Conservation (phyloP, 2,113 vertebrate species). For the Ovibos moschatus region DNA sequence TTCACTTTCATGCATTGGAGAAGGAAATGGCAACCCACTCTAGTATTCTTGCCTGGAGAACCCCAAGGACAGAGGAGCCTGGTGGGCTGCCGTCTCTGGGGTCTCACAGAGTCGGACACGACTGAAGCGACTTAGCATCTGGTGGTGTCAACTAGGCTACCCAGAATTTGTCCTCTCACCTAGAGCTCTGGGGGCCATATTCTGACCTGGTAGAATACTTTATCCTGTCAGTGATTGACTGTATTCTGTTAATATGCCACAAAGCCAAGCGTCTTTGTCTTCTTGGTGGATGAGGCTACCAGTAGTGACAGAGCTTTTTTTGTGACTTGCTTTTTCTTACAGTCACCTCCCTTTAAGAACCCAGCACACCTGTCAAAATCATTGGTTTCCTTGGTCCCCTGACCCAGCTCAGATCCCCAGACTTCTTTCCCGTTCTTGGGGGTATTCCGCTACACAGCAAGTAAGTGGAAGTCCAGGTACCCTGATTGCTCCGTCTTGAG, state of each 20-base stretch:
- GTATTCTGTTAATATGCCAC: neutral
- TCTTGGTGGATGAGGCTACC: neutral
- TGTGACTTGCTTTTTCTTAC: neutral
- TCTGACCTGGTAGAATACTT: neutral
- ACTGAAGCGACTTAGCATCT: neutral
- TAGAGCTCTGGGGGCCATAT: neutral
- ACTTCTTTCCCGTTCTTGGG: neutral
- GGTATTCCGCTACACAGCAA: neutral
- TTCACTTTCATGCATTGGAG: neutral
- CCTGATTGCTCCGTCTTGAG: neutral
- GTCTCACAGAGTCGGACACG: rapidly evolving
- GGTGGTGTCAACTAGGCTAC: neutral
- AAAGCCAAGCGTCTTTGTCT: neutral
- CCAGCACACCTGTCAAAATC: neutral
- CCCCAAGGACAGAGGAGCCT: neutral
- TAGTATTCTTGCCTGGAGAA: neutral
- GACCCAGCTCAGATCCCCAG: neutral
- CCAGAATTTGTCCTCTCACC: neutral
- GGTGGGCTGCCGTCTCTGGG: neutral
- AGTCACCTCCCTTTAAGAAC: neutral
- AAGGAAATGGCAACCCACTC: neutral
- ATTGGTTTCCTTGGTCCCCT: neutral
- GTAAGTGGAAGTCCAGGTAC: neutral
- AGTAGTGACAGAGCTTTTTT: neutral
- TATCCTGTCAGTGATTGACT: neutral